phyloP scores from a whole-genome alignment of 2,797 vertebrate species.

The Serranus cabrilla region DNA sequence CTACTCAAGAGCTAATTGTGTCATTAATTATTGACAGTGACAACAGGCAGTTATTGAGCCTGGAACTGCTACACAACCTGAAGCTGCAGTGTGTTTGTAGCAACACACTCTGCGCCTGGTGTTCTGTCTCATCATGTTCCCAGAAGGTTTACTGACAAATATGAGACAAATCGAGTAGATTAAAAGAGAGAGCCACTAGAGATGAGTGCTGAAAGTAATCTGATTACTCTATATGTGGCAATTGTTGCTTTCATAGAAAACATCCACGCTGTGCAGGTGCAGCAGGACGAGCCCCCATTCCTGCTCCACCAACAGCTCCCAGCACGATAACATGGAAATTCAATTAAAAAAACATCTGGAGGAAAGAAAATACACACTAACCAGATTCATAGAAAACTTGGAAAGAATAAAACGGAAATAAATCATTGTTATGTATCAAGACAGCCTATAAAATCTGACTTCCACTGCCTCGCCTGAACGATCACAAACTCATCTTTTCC shows the following conservation, averaged over 20 bases:
- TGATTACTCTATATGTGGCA: background rate
- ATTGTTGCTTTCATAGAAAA: background rate
- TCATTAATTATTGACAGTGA: constrained; percentile 80
- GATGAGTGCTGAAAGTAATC: background rate
- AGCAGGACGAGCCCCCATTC: background rate
- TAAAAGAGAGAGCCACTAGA: background rate
- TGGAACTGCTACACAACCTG: constrained; percentile 21
- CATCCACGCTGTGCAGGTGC: background rate
- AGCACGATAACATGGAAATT: background rate
- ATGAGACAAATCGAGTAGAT: background rate
- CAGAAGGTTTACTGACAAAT: background rate
- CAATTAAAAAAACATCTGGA: background rate
- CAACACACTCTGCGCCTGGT: background rate
- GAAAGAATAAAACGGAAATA: background rate
- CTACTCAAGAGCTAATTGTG: constrained; percentile 72
- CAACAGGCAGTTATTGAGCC: constrained; percentile 63
- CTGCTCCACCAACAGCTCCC: background rate
- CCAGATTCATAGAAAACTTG: background rate
- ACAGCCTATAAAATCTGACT: background rate
- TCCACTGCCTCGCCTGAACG: too few species aligned
- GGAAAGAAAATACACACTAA: background rate
- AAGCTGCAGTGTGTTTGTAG: constrained; percentile 24
- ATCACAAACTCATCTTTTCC: too few species aligned
- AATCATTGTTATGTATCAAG: background rate
- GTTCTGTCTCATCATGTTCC: background rate